These are phyloP conservation scores for Leptarthrus brevirostris DNA, from an alignment of 2,888 invertebrate genomes.

Conservation along the genomic window DNA sequence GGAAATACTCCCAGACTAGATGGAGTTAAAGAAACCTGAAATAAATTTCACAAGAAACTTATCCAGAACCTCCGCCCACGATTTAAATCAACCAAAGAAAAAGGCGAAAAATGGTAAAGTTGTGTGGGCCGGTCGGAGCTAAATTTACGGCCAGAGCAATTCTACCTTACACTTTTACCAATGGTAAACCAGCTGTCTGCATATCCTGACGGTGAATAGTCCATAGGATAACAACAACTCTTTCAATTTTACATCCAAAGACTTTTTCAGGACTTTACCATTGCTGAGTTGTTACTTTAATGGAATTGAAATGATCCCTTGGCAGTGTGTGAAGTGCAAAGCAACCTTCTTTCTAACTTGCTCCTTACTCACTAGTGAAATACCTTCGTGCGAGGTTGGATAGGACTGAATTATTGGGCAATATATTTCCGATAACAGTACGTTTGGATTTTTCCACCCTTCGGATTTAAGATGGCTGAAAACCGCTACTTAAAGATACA, in stretches of 20 bases:
- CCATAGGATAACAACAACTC: not conserved
- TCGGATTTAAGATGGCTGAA: constrained; percentile 25
- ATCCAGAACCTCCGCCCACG: not conserved
- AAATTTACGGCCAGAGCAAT: constrained; percentile 39
- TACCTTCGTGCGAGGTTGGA: constrained; percentile 34
- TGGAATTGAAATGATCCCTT: constrained; percentile 44
- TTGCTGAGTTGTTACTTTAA: constrained; percentile 36
- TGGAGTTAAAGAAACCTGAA: not conserved
- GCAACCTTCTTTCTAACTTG: constrained; percentile 23
- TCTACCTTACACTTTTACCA: constrained; percentile 34
- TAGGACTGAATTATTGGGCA: constrained; percentile 52
- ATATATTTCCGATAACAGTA: constrained; percentile 53
- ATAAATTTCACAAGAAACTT: constrained; percentile 32
- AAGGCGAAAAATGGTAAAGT: not conserved
- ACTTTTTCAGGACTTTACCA: not conserved
- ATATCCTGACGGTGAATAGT: not conserved
- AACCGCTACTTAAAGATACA: constrained; percentile 35
- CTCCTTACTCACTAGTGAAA: constrained; percentile 19
- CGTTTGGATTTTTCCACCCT: constrained; percentile 27
- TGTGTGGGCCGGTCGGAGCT: constrained; percentile 30
- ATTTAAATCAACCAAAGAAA: constrained; percentile 10
- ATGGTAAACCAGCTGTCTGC: not conserved
- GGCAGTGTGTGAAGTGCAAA: constrained; percentile 6
- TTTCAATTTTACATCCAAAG: constrained; percentile 40
- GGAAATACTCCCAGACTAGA: not conserved